Evolutionary conservation across 2,113 vertebrate species (phyloP), one percentile per base, ranked within the genome.

Genomic region (Hypocryptadius cinnamomeus): DNA sequence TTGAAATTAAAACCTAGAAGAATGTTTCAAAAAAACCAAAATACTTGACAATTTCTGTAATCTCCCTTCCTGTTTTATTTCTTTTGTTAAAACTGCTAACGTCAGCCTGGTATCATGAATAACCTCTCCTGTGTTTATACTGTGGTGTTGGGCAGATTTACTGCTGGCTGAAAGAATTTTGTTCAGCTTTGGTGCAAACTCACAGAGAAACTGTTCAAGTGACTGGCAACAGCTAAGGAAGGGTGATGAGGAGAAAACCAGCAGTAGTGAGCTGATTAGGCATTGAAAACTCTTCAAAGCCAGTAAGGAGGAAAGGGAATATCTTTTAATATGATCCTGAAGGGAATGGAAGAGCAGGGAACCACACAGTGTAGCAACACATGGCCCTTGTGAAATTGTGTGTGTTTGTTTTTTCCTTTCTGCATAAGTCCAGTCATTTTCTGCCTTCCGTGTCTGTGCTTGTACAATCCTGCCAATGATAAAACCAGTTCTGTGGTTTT

Each of bases 401-500:
- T 91, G 5, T 90, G 47, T 79, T 89, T 94, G 68, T 51, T 85
- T 93, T 57, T 79, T 59, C 31, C 39, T 72, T 79, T 14, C 87
- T 90, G 68, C 27, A 2, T 60, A 83, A 89, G 44, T 68, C 39
- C 42, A 59, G 27, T 63, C 6, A 11, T 95, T 65, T 89, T 78
- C 64, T 70, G 22, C 50, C 33, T 82, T 85, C 63, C 1, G 3
- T 79, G 87, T 35, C 89, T 83, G 44, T 92, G 64, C 94, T 92
- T 94, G 93, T 71, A 85, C 50, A 51, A 2, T 91, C 82, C 79
- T 91, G 90, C 76, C 68, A 81, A 77, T 27, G 64, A 80, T 66
- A 93, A 91, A 96, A 92, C 94, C 91, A 87, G 89, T 87, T 92
- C 51, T 91, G 93, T 94, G 89, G 79, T 91, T 96, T 94, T 82